Base-by-base conservation (phyloP, 2,888 invertebrate species). In the Pseudococcus longispinus region DNA sequence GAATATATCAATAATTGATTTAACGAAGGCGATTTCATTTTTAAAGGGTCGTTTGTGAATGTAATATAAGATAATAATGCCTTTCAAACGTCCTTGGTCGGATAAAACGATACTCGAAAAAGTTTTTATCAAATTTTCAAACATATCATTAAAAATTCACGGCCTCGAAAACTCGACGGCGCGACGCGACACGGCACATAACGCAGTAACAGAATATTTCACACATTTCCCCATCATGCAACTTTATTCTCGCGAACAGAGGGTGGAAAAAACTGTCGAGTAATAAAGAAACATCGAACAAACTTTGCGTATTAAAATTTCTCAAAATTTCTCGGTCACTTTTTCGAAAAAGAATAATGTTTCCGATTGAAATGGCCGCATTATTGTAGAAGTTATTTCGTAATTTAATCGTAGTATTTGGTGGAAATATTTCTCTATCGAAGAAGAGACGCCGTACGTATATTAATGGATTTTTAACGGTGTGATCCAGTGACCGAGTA, bases 71-170 rank as follows among this genome's bases (percentile, higher is more conserved):
- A 70, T 29, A 70, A 70, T 70, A 60, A 70, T 18, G 70, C 15
- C 70, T 70, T 70, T 70, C 70, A 70, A 70, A 70, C 29, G 70
- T 70, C 70, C 70, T 70, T 23, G 60, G 60, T 60, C 60, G 60
- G 23, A 60, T 23, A 60, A 55, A 60, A 60, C 20, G 29, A 37
- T 37, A 6, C 29, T 70, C 8, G 60, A 60, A 60, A 70, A 70
- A 70, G 70, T 70, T 70, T 70, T 29, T 70, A 29, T 29, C 26
- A 29, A 70, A 70, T 70, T 70, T 70, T 70, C 70, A 70, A 70
- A 29, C 70, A 29, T 70, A 70, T 70, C 70, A 70, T 70, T 70
- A 70, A 29, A 70, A 70, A 70, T 70, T 70, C 70, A 70, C 70
- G 29, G 29, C 70, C 29, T 70, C 70, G 70, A 29, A 29, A 60